A percentile compares a stretch with the other conserved stretches of the same genome.
phyloP scores from a whole-genome alignment of 2,888 invertebrate genomes.

The Sturmia bella region DNA sequence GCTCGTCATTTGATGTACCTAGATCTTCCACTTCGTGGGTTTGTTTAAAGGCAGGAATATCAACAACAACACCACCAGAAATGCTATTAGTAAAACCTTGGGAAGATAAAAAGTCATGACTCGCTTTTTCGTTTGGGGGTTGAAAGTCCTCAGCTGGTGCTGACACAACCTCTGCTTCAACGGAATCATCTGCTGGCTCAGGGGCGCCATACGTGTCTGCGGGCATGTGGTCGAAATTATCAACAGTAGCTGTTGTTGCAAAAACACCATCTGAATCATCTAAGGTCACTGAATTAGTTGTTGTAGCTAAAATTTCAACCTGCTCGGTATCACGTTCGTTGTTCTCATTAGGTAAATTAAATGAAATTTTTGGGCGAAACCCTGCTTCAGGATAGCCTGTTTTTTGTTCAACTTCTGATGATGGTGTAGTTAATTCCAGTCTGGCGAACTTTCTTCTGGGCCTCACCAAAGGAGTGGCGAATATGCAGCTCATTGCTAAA shows the following conservation, averaged over 20 bases:
- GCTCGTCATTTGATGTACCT: conserved; percentile 43
- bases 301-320: conserved; percentile 61
- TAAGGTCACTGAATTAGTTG: conserved; percentile 48
- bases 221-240: conserved; percentile 72
- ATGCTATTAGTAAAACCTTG: conserved; percentile 68
- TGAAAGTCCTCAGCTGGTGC: conserved; percentile 77
- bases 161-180: conserved; percentile 68
- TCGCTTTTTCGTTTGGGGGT: conserved; percentile 76
- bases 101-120: conserved; percentile 74
- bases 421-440: conserved; percentile 71
- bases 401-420: conserved; percentile 65
- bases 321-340: conserved; percentile 71
- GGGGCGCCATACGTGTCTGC: conserved; percentile 77
- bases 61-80: conserved; percentile 76
- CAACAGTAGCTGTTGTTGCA: conserved; percentile 34
- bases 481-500: conserved; percentile 44
- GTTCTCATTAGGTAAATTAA: conserved; percentile 74
- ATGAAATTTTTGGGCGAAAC: conserved; percentile 76
- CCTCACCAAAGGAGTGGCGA: conserved; percentile 51
- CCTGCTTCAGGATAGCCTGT: conserved; percentile 79
- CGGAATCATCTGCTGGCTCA: conserved; percentile 12
- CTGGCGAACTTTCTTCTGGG: conserved; percentile 71
- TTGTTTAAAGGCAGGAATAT: conserved; percentile 76
- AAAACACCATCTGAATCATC: conserved; percentile 68
- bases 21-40: conserved; percentile 66